These are phyloP conservation scores for Acanthisitta chloris DNA, from an alignment of 2,113 vertebrate species.

Conservation along the genomic window DNA sequence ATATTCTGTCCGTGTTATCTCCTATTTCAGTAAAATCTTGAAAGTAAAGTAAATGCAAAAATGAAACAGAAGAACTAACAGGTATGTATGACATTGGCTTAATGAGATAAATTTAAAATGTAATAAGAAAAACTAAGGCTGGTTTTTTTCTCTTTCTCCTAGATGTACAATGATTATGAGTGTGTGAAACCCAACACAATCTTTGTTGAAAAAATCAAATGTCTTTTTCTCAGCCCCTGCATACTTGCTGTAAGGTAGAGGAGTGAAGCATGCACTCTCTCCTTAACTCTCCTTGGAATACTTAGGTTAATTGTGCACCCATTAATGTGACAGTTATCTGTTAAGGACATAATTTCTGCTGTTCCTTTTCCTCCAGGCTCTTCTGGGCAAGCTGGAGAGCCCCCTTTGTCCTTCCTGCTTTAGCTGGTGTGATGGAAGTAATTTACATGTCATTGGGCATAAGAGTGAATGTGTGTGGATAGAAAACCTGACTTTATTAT, in stretches of 20 bases:
- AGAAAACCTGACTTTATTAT: background rate
- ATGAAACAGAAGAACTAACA: background rate
- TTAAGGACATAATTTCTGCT: background rate
- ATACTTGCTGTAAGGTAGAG: background rate
- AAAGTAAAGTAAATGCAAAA: background rate
- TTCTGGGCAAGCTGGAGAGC: background rate
- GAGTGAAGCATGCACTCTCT: background rate
- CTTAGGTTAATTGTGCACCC: background rate
- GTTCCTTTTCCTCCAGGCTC: background rate
- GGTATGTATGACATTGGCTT: background rate
- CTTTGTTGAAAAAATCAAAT: background rate
- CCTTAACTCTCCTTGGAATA: background rate
- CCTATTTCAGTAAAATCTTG: background rate
- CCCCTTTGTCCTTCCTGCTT: background rate
- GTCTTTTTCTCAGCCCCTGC: background rate
- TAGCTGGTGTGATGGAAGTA: background rate
- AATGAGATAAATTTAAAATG: background rate
- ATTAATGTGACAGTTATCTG: background rate
- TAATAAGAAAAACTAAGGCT: background rate
- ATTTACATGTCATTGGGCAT: accelerated
- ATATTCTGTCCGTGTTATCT: background rate
- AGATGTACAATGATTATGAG: background rate
- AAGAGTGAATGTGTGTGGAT: background rate
- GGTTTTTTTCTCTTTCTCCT: background rate
- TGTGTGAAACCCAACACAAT: accelerated